These are phyloP conservation scores for Dendrophyllia cribrosa DNA, from an alignment of 64 coral and sea anemone species.

Conservation along the genomic window DNA sequence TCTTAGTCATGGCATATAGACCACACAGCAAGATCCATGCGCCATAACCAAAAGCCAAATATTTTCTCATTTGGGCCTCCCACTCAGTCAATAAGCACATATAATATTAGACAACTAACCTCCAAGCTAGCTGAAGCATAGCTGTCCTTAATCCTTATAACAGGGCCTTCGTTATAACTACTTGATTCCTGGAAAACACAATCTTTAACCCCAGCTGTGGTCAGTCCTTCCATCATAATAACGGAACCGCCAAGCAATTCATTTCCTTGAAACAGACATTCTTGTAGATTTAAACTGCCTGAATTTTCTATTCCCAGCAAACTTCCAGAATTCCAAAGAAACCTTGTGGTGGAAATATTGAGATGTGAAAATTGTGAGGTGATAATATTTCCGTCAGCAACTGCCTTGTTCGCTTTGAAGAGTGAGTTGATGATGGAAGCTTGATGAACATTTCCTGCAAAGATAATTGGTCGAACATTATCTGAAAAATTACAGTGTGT, in stretches of 20 bases:
- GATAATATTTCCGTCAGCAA: background rate
- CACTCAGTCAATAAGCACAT: no score
- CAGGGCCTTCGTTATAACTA: background rate
- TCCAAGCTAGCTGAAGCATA: constrained; percentile 2
- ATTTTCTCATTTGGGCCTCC: no score
- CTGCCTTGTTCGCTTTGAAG: background rate
- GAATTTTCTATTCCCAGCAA: background rate
- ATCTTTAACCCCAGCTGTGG: background rate
- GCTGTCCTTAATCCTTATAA: background rate
- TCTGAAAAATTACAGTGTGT: background rate
- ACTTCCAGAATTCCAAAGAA: background rate
- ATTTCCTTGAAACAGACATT: background rate
- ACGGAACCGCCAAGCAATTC: background rate
- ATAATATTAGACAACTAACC: no score
- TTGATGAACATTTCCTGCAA: background rate
- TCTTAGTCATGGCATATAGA: no score
- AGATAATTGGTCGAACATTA: background rate
- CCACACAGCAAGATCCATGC: no score
- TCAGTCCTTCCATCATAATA: background rate
- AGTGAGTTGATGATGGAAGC: background rate
- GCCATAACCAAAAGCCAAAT: no score
- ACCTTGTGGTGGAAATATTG: background rate
- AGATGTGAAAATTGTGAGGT: constrained; percentile 26
- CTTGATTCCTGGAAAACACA: constrained; percentile 5
- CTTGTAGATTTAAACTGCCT: background rate